A percentile compares a stretch with the other conserved stretches of the same genome.
phyloP scores from a whole-genome alignment of 2,113 vertebrate species.

The Gopherus flavomarginatus region DNA sequence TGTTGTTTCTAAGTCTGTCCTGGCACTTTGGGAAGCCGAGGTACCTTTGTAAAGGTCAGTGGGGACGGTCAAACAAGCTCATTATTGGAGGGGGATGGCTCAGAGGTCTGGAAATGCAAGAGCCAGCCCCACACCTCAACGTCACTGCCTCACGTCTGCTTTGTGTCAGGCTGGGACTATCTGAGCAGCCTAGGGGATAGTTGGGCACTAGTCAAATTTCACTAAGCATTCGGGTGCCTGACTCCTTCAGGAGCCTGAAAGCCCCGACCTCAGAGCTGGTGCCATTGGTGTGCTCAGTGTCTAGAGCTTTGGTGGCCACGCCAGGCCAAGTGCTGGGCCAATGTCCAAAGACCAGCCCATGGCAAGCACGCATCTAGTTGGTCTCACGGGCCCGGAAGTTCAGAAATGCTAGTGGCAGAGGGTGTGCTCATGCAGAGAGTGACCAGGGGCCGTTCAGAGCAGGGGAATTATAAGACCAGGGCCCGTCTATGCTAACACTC shows the following conservation, averaged over 20 bases:
- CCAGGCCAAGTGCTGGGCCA: neutral
- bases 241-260: neutral
- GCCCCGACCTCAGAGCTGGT: accelerated
- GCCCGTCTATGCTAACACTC: no score
- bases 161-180: neutral
- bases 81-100: neutral
- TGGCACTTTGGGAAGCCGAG: slow-evolving; percentile 22
- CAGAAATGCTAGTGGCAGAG: neutral
- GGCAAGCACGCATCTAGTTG: neutral
- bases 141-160: neutral
- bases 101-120: neutral
- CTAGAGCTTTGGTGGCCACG: neutral
- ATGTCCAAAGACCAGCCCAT: neutral
- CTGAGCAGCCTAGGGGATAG: neutral
- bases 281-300: neutral
- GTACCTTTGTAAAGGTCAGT: slow-evolving; percentile 33
- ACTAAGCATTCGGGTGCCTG: neutral
- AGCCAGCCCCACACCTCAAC: neutral
- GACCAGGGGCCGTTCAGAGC: neutral
- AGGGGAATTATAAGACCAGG: neutral
- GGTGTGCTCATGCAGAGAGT: no score
- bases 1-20: slow-evolving; percentile 65
- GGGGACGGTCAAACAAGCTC: accelerated
- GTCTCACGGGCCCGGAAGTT: neutral
- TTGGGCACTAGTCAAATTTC: neutral